A percentile compares a stretch with the other conserved stretches of the same genome.
Evolutionary conservation across 2,113 vertebrate species (phyloP).

Genomic region (Callochromis pleurospilus): DNA sequence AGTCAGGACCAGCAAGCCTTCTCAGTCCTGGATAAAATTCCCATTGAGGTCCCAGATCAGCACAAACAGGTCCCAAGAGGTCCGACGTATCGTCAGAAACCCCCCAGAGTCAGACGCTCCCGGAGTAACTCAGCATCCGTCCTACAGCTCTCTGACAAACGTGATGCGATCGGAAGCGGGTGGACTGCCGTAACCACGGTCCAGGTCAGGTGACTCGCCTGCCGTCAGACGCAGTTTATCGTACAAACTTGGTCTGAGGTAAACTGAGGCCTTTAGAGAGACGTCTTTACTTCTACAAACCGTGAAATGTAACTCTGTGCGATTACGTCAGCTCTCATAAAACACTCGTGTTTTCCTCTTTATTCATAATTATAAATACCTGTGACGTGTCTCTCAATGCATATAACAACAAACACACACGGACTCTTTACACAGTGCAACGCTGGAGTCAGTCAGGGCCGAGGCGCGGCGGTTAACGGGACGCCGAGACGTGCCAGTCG

Average conservation of each 20-base stretch:
- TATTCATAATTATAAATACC: neutral
- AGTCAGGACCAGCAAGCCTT: neutral
- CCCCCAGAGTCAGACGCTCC: neutral
- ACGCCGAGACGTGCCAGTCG: neutral
- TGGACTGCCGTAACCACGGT: neutral
- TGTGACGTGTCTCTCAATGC: neutral
- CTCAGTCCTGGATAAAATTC: neutral
- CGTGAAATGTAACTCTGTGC: neutral
- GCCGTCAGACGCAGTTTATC: neutral
- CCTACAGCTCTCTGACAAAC: neutral
- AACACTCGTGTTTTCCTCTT: neutral
- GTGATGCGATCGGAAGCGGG: neutral
- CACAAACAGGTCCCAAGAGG: neutral
- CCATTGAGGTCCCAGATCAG: neutral
- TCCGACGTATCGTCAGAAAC: neutral
- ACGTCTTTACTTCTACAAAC: neutral
- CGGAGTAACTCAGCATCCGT: neutral
- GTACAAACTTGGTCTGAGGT: neutral
- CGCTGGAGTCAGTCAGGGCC: neutral
- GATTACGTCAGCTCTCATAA: neutral
- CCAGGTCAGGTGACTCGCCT: neutral
- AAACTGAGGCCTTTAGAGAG: neutral
- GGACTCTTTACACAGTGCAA: conserved; percentile 26
- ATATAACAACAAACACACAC: neutral
- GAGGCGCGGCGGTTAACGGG: neutral